Evolutionary conservation across 1,140 invertebrate genomes (phyloP).

Genomic region (Camponotus pennsylvanicus): DNA sequence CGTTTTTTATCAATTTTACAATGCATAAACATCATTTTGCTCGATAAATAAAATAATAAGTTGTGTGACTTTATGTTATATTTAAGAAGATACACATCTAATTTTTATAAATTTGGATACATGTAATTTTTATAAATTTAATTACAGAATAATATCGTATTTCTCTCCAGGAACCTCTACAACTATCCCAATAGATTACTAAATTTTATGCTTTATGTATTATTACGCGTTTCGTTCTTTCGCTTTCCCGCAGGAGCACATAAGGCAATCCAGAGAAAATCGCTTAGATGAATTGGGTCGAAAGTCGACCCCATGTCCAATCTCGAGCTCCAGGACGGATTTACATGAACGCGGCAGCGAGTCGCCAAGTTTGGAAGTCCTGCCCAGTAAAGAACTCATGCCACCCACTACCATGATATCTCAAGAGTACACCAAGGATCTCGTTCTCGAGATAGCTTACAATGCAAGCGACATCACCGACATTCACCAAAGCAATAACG

Average conservation of each 20-base stretch:
- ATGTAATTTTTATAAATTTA: slow-evolving; percentile 5
- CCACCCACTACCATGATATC: slow-evolving; percentile 77
- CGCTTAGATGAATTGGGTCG: slow-evolving; percentile 90
- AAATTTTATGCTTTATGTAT: background rate
- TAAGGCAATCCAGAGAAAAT: slow-evolving; percentile 92
- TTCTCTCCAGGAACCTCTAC: background rate
- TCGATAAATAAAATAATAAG: slow-evolving; percentile 3
- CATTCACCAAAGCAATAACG: slow-evolving; percentile 85
- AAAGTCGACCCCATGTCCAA: slow-evolving; percentile 83
- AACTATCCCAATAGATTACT: background rate
- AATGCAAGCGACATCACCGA: slow-evolving; percentile 82
- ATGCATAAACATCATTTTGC: background rate
- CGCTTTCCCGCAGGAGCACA: slow-evolving; percentile 89
- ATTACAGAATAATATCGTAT: background rate
- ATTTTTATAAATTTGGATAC: background rate
- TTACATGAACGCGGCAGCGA: slow-evolving; percentile 78
- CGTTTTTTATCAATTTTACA: background rate
- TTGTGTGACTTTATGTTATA: background rate
- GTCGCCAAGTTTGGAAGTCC: slow-evolving; percentile 80
- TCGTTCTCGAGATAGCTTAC: slow-evolving; percentile 78
- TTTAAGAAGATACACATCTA: background rate
- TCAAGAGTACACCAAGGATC: slow-evolving; percentile 78
- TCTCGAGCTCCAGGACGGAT: slow-evolving; percentile 79
- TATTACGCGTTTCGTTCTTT: slow-evolving; percentile 21
- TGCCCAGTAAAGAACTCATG: slow-evolving; percentile 80